phyloP scores from a whole-genome alignment of 2,113 vertebrate species.

The Chaetodon auriga region DNA sequence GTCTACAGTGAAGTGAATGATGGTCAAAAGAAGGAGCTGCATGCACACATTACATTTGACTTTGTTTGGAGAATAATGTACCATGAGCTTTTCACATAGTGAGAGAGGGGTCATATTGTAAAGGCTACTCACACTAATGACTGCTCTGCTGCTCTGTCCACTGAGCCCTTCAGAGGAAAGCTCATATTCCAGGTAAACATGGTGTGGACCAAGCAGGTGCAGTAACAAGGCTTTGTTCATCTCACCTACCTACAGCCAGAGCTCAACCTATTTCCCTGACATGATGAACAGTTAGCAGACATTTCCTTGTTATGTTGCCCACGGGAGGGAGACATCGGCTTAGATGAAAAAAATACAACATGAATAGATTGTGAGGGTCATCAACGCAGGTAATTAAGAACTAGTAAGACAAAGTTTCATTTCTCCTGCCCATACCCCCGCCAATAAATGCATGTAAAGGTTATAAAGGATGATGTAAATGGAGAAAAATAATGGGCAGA shows the following conservation, averaged over 20 bases:
- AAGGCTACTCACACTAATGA: constrained; percentile 21
- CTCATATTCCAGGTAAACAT: constrained; percentile 13
- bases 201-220: neutral
- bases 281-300: constrained; percentile 4
- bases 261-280: constrained; percentile 13
- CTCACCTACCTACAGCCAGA: neutral
- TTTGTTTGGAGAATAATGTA: constrained; percentile 10
- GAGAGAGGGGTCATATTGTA: neutral
- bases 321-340: constrained; percentile 1
- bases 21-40: neutral
- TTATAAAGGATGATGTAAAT: too few relatives aligned
- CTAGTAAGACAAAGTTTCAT: neutral
- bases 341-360: constrained; percentile 14
- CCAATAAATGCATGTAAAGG: too few relatives aligned
- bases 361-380: neutral
- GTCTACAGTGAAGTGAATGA: neutral
- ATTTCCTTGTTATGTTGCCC: neutral
- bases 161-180: constrained; percentile 13
- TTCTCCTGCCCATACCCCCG: too few relatives aligned
- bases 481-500: too few relatives aligned
- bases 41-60: neutral
- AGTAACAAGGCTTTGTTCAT: constrained; percentile 7
- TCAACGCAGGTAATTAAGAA: neutral
- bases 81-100: neutral
- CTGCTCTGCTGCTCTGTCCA: constrained; percentile 8